phyloP scores from a whole-genome alignment of 2,797 vertebrate genomes.

The Thripadectes ignobilis region DNA sequence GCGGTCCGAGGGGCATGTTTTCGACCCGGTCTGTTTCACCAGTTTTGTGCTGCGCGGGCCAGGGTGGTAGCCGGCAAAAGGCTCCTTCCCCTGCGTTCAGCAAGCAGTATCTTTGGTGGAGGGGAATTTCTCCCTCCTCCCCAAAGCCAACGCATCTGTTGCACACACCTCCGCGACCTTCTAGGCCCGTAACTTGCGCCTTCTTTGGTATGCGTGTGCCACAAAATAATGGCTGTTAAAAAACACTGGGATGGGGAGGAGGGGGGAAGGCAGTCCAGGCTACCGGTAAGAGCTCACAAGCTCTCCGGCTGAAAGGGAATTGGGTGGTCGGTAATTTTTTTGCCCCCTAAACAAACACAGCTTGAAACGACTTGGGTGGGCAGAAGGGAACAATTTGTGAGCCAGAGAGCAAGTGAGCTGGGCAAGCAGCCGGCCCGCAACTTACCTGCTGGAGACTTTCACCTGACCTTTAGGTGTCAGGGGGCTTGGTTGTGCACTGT shows the following conservation, averaged over 20 bases:
- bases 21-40: background rate
- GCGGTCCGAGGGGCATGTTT: background rate
- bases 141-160: background rate
- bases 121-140: background rate
- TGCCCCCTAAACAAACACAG: conserved; percentile 63
- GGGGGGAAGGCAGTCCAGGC: background rate
- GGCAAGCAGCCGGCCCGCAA: background rate
- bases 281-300: background rate
- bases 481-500: background rate
- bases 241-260: background rate
- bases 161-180: background rate
- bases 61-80: background rate
- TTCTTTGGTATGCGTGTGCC: background rate
- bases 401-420: background rate
- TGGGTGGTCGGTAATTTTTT: conserved; percentile 32
- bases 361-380: conserved; percentile 74
- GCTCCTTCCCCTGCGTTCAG: no score
- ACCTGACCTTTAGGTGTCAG: conserved; percentile 51
- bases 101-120: background rate
- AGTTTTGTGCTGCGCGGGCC: background rate
- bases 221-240: background rate
- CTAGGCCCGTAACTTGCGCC: background rate
- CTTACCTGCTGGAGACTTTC: conserved; percentile 50
- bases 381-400: conserved; percentile 63
- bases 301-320: background rate